These are phyloP conservation scores for Silurus asotus DNA, from an alignment of 2,113 vertebrate species.

Conservation along the genomic window DNA sequence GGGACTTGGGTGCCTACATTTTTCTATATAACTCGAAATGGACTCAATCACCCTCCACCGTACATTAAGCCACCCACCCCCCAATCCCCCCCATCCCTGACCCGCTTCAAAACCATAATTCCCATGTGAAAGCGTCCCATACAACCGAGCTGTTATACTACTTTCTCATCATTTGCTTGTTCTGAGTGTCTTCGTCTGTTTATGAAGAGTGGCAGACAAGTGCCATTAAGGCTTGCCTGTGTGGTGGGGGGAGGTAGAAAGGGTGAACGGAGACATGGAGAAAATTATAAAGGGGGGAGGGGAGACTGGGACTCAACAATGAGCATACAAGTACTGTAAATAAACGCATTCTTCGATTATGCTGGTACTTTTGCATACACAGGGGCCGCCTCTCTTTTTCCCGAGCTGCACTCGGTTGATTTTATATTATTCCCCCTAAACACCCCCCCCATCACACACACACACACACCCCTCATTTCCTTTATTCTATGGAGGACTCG, in stretches of 20 bases:
- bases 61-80: too few relatives aligned
- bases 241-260: slow-evolving; percentile 15
- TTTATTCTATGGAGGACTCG: slow-evolving; percentile 54
- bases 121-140: slow-evolving; percentile 51
- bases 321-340: slow-evolving; percentile 50
- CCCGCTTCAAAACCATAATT: slow-evolving; percentile 1
- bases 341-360: slow-evolving; percentile 49
- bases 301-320: slow-evolving; percentile 44
- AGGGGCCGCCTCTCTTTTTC: slow-evolving; percentile 45
- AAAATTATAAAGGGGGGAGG: slow-evolving; percentile 41
- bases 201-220: slow-evolving; percentile 59
- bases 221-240: slow-evolving; percentile 30
- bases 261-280: slow-evolving; percentile 29
- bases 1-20: too few relatives aligned
- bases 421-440: slow-evolving; percentile 45
- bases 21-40: too few relatives aligned
- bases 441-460: too few relatives aligned
- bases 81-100: slow-evolving; percentile 27
- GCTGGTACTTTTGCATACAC: slow-evolving; percentile 53
- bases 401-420: slow-evolving; percentile 50
- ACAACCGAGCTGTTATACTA: slow-evolving; percentile 45
- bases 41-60: too few relatives aligned
- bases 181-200: slow-evolving; percentile 54
- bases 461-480: slow-evolving; percentile 46
- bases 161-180: slow-evolving; percentile 50